These are phyloP conservation scores for Sinotaia quadrata DNA, from an alignment of 2,888 invertebrate genomes.

Conservation along the genomic window DNA sequence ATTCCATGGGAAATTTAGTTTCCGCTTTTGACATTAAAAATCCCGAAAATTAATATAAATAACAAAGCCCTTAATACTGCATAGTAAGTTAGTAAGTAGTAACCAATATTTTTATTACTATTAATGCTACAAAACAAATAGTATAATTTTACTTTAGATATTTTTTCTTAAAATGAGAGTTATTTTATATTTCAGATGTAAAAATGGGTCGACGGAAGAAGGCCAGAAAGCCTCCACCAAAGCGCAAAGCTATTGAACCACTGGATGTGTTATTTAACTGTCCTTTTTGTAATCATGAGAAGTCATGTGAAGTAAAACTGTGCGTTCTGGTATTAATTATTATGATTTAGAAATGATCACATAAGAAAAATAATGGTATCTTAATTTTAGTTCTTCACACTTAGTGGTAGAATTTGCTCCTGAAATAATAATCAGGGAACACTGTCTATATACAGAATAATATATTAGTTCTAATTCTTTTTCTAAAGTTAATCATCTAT, in stretches of 20 bases:
- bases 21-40: too few species aligned
- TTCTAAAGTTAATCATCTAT: too few species aligned
- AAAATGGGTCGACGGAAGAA: constrained; percentile 96
- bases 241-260: constrained; percentile 91
- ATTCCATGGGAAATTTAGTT: too few species aligned
- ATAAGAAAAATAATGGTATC: not conserved
- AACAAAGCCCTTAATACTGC: too few species aligned
- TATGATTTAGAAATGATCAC: not conserved
- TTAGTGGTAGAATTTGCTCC: not conserved
- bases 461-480: too few species aligned
- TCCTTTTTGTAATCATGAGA: constrained; percentile 99
- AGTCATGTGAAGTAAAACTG: constrained; percentile 99
- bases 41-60: too few species aligned
- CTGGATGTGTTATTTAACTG: constrained; percentile 97
- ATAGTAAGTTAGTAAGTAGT: too few species aligned
- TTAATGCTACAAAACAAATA: too few species aligned
- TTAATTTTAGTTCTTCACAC: not conserved
- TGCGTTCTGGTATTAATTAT: constrained; percentile 74
- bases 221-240: constrained; percentile 96
- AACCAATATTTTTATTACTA: too few species aligned
- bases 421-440: not conserved
- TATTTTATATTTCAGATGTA: too few species aligned
- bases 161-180: too few species aligned
- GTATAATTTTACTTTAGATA: too few species aligned
- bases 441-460: not conserved